A percentile compares a stretch with the other conserved stretches of the same genome.
Conservation (phyloP, 37 sponge, comb jelly and placozoan species). For the Petrosia ficiformis region DNA sequence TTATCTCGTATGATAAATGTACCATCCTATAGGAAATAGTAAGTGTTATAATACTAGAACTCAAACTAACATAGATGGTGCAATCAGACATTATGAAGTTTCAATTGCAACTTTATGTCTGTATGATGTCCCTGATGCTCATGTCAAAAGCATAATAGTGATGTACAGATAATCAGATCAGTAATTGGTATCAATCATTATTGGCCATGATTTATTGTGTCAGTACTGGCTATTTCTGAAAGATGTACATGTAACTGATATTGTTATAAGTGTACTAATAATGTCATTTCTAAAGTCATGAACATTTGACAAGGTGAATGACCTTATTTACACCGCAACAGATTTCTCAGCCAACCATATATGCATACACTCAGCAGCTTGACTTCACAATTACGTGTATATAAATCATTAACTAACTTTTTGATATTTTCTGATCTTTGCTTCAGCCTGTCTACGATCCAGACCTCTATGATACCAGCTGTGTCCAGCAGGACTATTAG, state of each 20-base stretch:
- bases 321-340: no score
- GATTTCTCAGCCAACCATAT: neutral
- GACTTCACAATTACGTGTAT: no score
- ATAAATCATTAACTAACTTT: slow-evolving; percentile 18
- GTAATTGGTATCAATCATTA: no score
- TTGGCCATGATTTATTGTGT: no score
- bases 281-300: no score
- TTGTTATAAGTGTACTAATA: no score
- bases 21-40: slow-evolving; percentile 56
- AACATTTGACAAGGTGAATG: no score
- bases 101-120: neutral
- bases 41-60: neutral
- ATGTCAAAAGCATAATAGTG: no score
- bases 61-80: neutral
- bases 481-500: slow-evolving; percentile 27
- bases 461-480: slow-evolving; percentile 59
- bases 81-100: neutral
- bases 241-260: no score
- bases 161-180: no score
- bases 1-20: slow-evolving; percentile 67
- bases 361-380: neutral
- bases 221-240: no score
- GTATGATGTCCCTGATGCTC: no score
- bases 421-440: slow-evolving; percentile 18
- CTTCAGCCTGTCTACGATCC: slow-evolving; percentile 58